These are phyloP conservation scores for Argyresthia albistria DNA, from an alignment of 2,888 invertebrate species.

Conservation along the genomic window DNA sequence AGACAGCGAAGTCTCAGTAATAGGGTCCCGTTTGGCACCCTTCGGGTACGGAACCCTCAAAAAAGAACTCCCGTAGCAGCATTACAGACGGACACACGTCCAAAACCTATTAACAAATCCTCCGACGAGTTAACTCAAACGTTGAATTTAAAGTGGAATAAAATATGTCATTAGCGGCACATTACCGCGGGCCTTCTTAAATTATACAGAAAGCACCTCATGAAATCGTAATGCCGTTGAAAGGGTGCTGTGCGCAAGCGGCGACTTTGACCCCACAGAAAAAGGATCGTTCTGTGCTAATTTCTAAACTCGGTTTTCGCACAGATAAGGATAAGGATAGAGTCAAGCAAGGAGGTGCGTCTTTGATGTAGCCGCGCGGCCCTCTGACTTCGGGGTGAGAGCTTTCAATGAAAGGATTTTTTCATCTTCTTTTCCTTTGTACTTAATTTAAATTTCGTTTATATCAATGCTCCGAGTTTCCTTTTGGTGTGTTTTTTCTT, in stretches of 20 bases:
- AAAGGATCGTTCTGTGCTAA: slow-evolving; percentile 58
- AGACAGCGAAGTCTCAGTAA: no score
- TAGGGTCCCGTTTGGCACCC: no score
- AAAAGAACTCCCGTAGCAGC: no score
- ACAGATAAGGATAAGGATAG: slow-evolving; percentile 63
- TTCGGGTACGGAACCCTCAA: no score
- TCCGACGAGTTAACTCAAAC: slow-evolving; percentile 9
- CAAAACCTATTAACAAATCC: slow-evolving; percentile 17
- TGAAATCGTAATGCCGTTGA: slow-evolving; percentile 54
- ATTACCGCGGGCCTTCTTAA: slow-evolving; percentile 15
- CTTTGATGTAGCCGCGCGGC: slow-evolving; percentile 69
- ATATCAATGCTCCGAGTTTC: slow-evolving; percentile 72
- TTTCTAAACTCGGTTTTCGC: slow-evolving; percentile 65
- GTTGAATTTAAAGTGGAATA: slow-evolving; percentile 22
- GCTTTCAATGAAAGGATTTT: slow-evolving; percentile 73
- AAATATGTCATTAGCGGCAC: slow-evolving; percentile 39
- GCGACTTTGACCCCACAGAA: slow-evolving; percentile 31
- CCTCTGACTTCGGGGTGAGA: slow-evolving; percentile 67
- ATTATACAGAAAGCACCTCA: slow-evolving; percentile 47
- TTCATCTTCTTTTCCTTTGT: slow-evolving; percentile 71
- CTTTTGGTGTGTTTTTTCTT: slow-evolving; percentile 69
- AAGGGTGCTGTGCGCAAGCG: slow-evolving; percentile 55
- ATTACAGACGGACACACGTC: no score
- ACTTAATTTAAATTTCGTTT: slow-evolving; percentile 74
- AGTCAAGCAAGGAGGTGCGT: slow-evolving; percentile 39